These are phyloP conservation scores for Scelioninae gen. 2 DNA, from an alignment of 2,888 invertebrate species.

Conservation along the genomic window DNA sequence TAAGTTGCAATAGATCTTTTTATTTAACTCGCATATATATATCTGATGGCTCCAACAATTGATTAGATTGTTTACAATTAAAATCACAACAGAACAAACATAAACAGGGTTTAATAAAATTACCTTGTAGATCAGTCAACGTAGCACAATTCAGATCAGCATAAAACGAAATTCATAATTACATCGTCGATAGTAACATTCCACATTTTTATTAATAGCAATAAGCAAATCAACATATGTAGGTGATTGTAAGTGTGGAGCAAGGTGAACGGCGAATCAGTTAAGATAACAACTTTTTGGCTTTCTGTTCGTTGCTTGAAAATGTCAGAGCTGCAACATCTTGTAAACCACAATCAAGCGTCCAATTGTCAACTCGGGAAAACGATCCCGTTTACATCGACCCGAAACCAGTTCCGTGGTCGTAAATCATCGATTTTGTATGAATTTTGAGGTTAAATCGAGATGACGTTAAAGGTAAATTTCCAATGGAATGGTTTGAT, in stretches of 20 bases:
- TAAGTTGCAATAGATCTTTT: too few species aligned
- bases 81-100: background rate
- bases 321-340: background rate
- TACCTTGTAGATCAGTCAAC: background rate
- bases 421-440: conserved; percentile 17
- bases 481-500: conserved; percentile 12
- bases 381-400: background rate
- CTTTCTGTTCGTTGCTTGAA: background rate
- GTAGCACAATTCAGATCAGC: background rate
- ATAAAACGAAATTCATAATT: background rate
- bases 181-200: conserved; percentile 11
- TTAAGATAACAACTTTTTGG: background rate
- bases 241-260: background rate
- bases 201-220: conserved; percentile 39
- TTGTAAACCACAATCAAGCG: background rate
- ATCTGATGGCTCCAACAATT: too few species aligned
- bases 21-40: too few species aligned
- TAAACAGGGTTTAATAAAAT: background rate
- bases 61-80: too few species aligned
- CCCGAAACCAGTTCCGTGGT: conserved; percentile 4
- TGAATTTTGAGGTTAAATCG: conserved; percentile 23
- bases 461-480: conserved; percentile 21
- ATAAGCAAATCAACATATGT: conserved; percentile 38
- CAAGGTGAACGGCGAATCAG: conserved; percentile 4
- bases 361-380: background rate